Evolutionary conservation across 2,888 invertebrate genomes (phyloP), one percentile per base, ranked within the genome.

Genomic region (Leucophenga maculata): DNA sequence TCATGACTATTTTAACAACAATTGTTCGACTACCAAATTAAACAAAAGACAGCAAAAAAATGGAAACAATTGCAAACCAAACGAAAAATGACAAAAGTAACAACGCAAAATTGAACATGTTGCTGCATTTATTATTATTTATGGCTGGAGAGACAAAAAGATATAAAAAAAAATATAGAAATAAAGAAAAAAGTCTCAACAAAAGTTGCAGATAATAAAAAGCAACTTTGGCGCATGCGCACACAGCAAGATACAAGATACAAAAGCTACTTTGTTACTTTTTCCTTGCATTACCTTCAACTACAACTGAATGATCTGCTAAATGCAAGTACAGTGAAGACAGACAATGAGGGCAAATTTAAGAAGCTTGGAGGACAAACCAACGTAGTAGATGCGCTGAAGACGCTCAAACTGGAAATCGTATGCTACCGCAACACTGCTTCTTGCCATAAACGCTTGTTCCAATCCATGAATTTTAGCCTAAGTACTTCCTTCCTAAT

Each of bases 81-180:
- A 26, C 4, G 26, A 39, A 39, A 39, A 26, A 6, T 39, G n/a
- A n/a, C 57, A 57, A 31, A 14, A 57, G 16, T 14, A 57, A 16
- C 32, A 57, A 32, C 14, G 31, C 9, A 39, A 39, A 8, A 9
- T 39, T 39, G 39, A 46, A 64, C 62, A 64, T 64, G 62, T 64
- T 64, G 60, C 44, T 18, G 62, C n/a, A 64, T 64, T 64, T 39
- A 48, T 64, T 64, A 64, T 64, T 64, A 64, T 64, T 64, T 64
- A 64, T 64, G 62, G 46, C 50, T 48, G n/a, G n/a, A 18, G 26
- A 39, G 46, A 20, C 20, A 64, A 64, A 64, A 64, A 22, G 22
- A 48, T 14, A 22, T 48, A 16, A 64, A 32, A 64, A 46, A 22
- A 64, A 46, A 64, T 13, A 11, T 44, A 20, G n/a, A 32, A 39